Base-by-base conservation (phyloP, 1,140 invertebrate genomes). In the Drosophila auraria region DNA sequence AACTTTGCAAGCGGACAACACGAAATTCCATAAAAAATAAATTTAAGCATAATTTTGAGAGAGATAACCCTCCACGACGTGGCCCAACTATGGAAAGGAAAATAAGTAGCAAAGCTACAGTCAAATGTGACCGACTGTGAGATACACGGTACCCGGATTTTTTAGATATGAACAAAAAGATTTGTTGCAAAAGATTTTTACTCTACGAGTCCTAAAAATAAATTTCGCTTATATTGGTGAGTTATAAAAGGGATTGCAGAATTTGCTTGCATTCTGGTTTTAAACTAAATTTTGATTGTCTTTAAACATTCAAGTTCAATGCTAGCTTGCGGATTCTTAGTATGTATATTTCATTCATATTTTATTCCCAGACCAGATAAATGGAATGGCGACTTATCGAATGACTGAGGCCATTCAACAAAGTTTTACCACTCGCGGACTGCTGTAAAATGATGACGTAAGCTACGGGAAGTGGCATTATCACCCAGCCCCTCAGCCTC, bases 391-490 rank as follows among this genome's bases (percentile, higher is more conserved):
- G 79, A 61, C 83, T 54, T 82, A 78, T 49, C 38, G 59, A 20
- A 8, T 25, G 56, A 66, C 53, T 59, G 36, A n/a, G 40, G 27
- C 33, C 56, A 20, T 23, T 42, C 58, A 62, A 69, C 51, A 62
- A 68, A 64, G 51, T 63, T 23, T 72, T 40, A 42, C 75, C 56
- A 68, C 73, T 65, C 59, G 68, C 12, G 47, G 36, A 54, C 54
- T 42, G 56, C 17, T 23, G 33, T 78, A 61, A 63, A 82, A 58
- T 79, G 61, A 79, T 68, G 61, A 72, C 68, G 66, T 75, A 65
- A 47, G 61, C 27, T 36, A 7, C 63, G 58, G 63, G 63, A 63
- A 63, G 27, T 63, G 63, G 40, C 27, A 45, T 30, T 66, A 66
- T 66, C 59, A 62, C 14, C 4, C 15, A 62, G 62, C 30, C 36